These are phyloP conservation scores for Diorhabda sublineata DNA, from an alignment of 1,140 invertebrate species.

Conservation along the genomic window DNA sequence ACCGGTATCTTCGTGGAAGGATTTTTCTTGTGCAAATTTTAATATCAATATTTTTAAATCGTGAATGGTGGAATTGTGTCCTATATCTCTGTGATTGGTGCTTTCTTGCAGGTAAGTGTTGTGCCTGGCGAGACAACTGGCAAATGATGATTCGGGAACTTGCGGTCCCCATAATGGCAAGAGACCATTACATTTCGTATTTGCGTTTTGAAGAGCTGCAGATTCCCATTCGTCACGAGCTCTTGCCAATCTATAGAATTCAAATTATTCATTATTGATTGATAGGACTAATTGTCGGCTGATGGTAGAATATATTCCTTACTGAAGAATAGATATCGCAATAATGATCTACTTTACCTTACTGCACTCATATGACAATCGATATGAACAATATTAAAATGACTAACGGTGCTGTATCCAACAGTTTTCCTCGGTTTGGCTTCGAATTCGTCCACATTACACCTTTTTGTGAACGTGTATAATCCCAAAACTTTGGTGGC, in stretches of 20 bases:
- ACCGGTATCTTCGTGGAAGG: constrained; percentile 95
- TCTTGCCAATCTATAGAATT: constrained; percentile 54
- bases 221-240: constrained; percentile 95
- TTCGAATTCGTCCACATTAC: constrained; percentile 92
- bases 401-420: constrained; percentile 91
- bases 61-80: constrained; percentile 83
- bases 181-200: constrained; percentile 94
- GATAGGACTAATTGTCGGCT: no score
- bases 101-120: constrained; percentile 83
- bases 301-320: no score
- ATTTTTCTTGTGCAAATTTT: constrained; percentile 89
- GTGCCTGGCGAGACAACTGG: constrained; percentile 86
- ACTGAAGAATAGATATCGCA: no score
- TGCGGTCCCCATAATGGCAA: constrained; percentile 94
- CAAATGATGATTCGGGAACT: constrained; percentile 92
- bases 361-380: constrained; percentile 98
- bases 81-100: constrained; percentile 82
- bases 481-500: constrained; percentile 89
- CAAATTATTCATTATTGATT: no score
- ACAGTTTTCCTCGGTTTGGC: constrained; percentile 76
- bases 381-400: constrained; percentile 97
- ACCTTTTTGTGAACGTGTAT: constrained; percentile 96
- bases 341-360: constrained; percentile 39
- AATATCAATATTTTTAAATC: constrained; percentile 89
- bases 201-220: constrained; percentile 94